Evolutionary conservation across 1,140 invertebrate genomes (phyloP).

Genomic region (Neodiprion lecontei): DNA sequence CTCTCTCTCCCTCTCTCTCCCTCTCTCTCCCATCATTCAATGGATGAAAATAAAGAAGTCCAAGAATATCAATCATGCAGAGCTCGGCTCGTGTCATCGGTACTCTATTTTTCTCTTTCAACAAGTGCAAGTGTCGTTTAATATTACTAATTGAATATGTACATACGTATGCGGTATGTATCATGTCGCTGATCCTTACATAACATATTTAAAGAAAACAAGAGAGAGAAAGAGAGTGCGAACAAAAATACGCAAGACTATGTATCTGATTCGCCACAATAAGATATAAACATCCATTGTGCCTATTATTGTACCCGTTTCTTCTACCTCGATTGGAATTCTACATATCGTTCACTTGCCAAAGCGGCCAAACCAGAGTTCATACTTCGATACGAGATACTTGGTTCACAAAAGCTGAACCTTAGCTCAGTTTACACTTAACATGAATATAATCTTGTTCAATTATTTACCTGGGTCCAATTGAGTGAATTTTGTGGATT

Average conservation of each 20-base stretch:
- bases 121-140: constrained; percentile 26
- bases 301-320: constrained; percentile 20
- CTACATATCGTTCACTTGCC: constrained; percentile 58
- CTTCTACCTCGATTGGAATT: constrained; percentile 15
- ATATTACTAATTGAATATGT: not conserved
- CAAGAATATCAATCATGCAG: not conserved
- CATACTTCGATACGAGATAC: not conserved
- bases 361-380: constrained; percentile 49
- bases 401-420: constrained; percentile 15
- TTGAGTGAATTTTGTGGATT: not conserved
- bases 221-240: constrained; percentile 34
- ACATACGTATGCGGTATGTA: not conserved
- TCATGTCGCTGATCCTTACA: constrained; percentile 8
- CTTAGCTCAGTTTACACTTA: not conserved
- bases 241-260: constrained; percentile 36
- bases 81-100: no score
- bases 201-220: constrained; percentile 16
- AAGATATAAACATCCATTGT: constrained; percentile 8
- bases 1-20: not conserved
- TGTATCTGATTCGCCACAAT: not conserved
- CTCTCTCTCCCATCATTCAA: not conserved
- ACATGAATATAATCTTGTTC: not conserved
- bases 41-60: not conserved
- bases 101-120: not conserved
- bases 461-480: constrained; percentile 10